Percentiles rank a stretch among this genome's conserved stretches.
Conservation (phyloP, 2,113 vertebrate genomes). For the Entomyzon cyanotis region DNA sequence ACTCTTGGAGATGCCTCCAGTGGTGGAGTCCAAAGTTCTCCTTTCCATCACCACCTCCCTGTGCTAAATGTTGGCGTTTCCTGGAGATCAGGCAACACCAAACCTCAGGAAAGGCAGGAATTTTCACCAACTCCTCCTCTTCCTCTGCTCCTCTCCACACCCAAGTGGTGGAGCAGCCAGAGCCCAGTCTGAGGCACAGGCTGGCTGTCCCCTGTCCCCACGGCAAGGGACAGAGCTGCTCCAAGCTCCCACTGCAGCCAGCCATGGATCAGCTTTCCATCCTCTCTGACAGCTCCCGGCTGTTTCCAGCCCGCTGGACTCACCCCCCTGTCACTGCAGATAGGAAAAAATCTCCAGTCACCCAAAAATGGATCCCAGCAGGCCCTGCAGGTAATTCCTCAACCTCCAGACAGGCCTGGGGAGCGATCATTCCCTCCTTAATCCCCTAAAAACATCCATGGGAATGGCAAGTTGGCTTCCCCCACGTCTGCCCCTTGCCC, state of each 20-base stretch:
- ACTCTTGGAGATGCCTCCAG: background rate
- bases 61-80: background rate
- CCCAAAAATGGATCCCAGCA: background rate
- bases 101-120: background rate
- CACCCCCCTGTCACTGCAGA: background rate
- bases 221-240: fast-evolving
- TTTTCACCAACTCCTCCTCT: background rate
- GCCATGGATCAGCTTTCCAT: background rate
- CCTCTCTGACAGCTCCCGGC: background rate
- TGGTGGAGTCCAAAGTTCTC: no score
- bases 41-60: background rate
- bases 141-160: fast-evolving
- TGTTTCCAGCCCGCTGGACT: background rate
- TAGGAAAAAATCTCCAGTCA: slow-evolving; percentile 45
- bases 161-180: background rate
- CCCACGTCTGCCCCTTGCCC: background rate
- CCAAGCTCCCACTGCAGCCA: background rate
- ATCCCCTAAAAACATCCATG: background rate
- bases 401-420: background rate
- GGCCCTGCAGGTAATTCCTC: slow-evolving; percentile 46
- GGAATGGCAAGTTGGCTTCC: background rate
- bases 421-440: background rate
- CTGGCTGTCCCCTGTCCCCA: background rate
- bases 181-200: background rate
- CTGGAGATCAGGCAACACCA: background rate